Base-by-base conservation (phyloP, 30 jellyfish, hydroid and myxozoan species). In the Catostylus mosaicus region DNA sequence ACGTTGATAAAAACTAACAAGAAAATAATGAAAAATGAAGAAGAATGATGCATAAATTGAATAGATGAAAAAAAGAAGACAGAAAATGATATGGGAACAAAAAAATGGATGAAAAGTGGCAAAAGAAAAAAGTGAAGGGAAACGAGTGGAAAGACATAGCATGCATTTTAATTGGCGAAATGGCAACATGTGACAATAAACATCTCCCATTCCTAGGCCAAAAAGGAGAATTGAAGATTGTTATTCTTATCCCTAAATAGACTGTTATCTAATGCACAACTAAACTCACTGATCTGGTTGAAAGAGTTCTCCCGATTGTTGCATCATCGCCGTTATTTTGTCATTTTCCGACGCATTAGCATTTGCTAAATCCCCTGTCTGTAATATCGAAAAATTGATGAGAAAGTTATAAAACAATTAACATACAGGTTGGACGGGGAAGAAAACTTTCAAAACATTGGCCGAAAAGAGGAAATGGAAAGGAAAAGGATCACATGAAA, bases 341-440 rank as follows among this genome's bases (percentile, higher is more conserved):
- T 95, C 97, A 27, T 65, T 96, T 80, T 95, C 99, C 30, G 97
- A 74, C 10, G 99, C 99, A 84, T 85, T 81, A 10, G 99, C 99
- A 79, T 89, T 86, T 14, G 97, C 99, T 54, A 95, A 65, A 46
- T 95, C 97, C n/a, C 96, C 97, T 9, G 99, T 95, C 97, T 95
- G 89, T 67, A 75, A 77, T 35, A 62, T 45, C 88, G 77, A 60
- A 38, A 54, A 46, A 48, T 9, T 20, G 61, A 35, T 80, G 46
- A 80, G 63, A 72, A 67, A 32, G 20, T 27, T 6, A 23, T 24
- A 23, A 20, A 59, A 6, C 1, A 59, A 7, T 4, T 16, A n/a
- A n/a, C n/a, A n/a, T n/a, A n/a, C n/a, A n/a, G n/a, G n/a, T n/a
- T n/a, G n/a, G n/a, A n/a, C n/a, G 7, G 54, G 54, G 54, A 40